phyloP scores from a whole-genome alignment of 2,113 vertebrate genomes.

The Eretmodus cyanostictus region DNA sequence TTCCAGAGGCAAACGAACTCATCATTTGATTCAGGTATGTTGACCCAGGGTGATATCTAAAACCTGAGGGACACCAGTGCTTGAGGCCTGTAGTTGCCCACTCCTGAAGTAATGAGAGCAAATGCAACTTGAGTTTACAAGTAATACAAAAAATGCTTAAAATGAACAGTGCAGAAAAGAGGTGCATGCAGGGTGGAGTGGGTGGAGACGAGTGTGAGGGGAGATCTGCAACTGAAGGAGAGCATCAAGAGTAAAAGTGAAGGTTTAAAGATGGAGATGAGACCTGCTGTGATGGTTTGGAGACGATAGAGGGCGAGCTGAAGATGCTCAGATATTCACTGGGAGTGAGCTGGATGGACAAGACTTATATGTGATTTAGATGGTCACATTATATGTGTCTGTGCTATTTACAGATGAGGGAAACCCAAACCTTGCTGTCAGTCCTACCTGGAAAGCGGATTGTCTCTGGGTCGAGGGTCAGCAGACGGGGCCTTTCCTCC shows the following conservation, averaged over 20 bases:
- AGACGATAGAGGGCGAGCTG: background rate
- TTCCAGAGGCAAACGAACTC: background rate
- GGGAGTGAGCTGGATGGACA: background rate
- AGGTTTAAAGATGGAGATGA: background rate
- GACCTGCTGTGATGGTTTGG: background rate
- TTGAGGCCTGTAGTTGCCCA: background rate
- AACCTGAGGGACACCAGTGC: background rate
- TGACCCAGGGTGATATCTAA: background rate
- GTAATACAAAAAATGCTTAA: background rate
- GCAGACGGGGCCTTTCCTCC: background rate
- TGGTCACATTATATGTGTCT: background rate
- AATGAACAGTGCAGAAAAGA: background rate
- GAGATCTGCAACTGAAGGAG: background rate
- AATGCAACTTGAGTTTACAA: background rate
- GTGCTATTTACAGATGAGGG: conserved; percentile 11
- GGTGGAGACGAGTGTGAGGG: background rate
- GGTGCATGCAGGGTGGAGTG: background rate
- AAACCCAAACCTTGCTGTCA: background rate
- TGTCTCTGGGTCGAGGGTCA: background rate
- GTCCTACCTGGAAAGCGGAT: background rate
- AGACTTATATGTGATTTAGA: background rate
- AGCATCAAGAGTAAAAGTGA: background rate
- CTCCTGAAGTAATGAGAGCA: background rate
- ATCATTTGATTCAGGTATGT: background rate
- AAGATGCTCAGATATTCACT: background rate